A percentile compares a stretch with the other conserved stretches of the same genome.
phyloP scores from a whole-genome alignment of 1,140 invertebrate genomes.

The Aethina tumida region DNA sequence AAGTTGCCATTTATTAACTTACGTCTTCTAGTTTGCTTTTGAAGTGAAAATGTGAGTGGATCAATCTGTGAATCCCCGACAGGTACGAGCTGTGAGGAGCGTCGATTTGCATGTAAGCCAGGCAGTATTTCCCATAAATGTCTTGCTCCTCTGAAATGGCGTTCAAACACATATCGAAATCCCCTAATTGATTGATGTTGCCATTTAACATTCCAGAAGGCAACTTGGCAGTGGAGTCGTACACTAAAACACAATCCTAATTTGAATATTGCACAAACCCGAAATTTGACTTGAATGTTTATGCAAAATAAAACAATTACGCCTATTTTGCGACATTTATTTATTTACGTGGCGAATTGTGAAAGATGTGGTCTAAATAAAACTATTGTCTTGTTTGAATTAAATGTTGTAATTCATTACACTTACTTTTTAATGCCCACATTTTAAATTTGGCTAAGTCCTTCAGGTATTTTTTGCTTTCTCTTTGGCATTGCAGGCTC shows the following conservation, averaged over 20 bases:
- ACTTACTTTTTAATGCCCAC: constrained; percentile 51
- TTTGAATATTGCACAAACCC: constrained; percentile 19
- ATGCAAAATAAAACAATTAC: neutral
- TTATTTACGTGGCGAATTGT: neutral
- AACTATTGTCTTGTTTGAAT: neutral
- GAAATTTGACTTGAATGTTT: constrained; percentile 2
- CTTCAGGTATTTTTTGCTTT: constrained; percentile 25
- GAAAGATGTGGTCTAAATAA: neutral
- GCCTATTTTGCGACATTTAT: neutral
- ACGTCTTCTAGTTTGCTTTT: constrained; percentile 51
- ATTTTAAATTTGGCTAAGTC: constrained; percentile 41
- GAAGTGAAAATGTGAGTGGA: constrained; percentile 49
- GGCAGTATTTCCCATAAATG: constrained; percentile 47
- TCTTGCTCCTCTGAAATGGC: constrained; percentile 32
- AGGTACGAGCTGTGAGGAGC: constrained; percentile 34
- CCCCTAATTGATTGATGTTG: constrained; percentile 52
- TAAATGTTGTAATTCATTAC: constrained; percentile 14
- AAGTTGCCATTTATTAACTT: constrained; percentile 27
- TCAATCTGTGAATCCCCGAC: constrained; percentile 39
- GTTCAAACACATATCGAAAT: constrained; percentile 50
- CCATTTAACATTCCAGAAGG: constrained; percentile 50
- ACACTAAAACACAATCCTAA: constrained; percentile 44
- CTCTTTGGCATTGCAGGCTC: constrained; percentile 16
- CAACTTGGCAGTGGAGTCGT: constrained; percentile 49
- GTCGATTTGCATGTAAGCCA: constrained; percentile 44